phyloP scores from a whole-genome alignment of 1,140 invertebrate genomes.

The Bathynomus jamesi region DNA sequence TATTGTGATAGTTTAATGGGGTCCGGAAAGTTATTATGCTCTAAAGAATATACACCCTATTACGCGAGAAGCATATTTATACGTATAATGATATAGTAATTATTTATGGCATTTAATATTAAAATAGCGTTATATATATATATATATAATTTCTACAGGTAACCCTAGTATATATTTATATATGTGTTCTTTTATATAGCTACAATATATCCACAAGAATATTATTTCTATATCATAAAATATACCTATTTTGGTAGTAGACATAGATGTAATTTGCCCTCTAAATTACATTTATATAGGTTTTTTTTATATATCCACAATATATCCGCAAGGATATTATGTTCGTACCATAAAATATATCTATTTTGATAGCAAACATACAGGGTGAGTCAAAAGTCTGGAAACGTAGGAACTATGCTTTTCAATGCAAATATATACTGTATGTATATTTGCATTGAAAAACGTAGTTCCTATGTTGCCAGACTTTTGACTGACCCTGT shows the following conservation, averaged over 20 bases:
- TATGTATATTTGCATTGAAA: too few relatives aligned
- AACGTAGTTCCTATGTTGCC: too few relatives aligned
- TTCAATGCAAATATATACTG: too few relatives aligned
- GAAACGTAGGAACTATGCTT: too few relatives aligned
- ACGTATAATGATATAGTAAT: too few relatives aligned
- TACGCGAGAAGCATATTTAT: too few relatives aligned
- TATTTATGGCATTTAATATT: too few relatives aligned
- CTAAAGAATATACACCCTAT: background rate
- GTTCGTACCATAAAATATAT: background rate
- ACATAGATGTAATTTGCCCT: background rate
- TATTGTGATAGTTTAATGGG: background rate
- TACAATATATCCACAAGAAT: background rate
- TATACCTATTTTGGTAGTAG: background rate
- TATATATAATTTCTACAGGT: background rate
- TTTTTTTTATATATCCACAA: background rate
- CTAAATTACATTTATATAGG: background rate
- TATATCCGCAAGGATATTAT: background rate
- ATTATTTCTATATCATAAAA: background rate
- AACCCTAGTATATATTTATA: background rate
- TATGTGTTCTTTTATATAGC: background rate
- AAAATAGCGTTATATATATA: slow-evolving; percentile 3
- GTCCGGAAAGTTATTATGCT: background rate
- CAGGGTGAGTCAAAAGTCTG: too few relatives aligned
- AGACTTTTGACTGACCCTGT: too few relatives aligned
- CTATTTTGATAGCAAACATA: too few relatives aligned